These are phyloP conservation scores for Drosophila albomicans DNA, from an alignment of 1,140 invertebrate genomes.

Conservation along the genomic window DNA sequence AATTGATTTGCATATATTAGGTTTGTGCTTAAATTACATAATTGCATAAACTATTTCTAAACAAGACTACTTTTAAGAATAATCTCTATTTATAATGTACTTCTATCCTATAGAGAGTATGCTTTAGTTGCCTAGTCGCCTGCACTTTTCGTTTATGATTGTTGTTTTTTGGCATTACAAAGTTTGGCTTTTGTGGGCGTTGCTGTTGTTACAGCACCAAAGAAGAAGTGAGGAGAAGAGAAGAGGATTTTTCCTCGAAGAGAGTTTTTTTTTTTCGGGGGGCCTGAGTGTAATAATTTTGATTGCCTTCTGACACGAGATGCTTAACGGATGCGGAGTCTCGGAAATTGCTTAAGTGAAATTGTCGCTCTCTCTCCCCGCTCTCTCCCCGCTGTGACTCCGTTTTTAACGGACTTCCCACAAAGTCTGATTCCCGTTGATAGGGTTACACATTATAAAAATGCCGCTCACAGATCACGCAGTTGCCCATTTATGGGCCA, in stretches of 20 bases:
- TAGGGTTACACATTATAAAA: constrained; percentile 34
- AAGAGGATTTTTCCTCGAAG: neutral
- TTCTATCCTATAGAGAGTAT: neutral
- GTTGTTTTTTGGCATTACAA: constrained; percentile 28
- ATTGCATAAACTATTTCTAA: too few relatives aligned
- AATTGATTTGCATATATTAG: too few relatives aligned
- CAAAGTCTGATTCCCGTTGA: constrained; percentile 1
- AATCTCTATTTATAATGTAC: too few relatives aligned
- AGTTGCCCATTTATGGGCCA: constrained; percentile 48
- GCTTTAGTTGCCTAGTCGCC: neutral
- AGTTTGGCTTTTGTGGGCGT: constrained; percentile 45
- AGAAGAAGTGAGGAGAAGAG: neutral
- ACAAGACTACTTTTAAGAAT: too few relatives aligned
- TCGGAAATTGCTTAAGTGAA: constrained; percentile 69
- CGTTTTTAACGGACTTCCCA: neutral
- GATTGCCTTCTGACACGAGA: constrained; percentile 80
- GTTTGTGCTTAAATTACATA: too few relatives aligned
- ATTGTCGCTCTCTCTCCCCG: constrained; percentile 30
- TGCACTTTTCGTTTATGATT: neutral
- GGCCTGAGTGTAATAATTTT: constrained; percentile 72
- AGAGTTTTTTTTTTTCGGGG: constrained; percentile 3
- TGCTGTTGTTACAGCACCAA: constrained; percentile 9
- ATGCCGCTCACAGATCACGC: constrained; percentile 41
- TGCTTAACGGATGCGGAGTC: constrained; percentile 49
- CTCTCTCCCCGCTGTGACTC: neutral